Percentiles rank a stretch among this genome's conserved stretches.
Conservation (phyloP, 1,140 invertebrate genomes). For the Olivierus martensii region DNA sequence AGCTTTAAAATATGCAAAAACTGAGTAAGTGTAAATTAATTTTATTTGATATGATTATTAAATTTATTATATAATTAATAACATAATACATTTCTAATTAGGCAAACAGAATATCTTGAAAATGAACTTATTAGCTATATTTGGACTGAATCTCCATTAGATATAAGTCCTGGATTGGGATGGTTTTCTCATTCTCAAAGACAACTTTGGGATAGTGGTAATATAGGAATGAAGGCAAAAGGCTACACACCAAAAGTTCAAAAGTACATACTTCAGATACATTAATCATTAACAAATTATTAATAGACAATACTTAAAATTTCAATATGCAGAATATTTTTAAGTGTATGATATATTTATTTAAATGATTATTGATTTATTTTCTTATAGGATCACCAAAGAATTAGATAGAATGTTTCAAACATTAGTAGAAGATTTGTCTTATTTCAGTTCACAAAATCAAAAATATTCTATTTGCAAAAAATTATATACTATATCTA, state of each 20-base stretch:
- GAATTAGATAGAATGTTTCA: constrained; percentile 3
- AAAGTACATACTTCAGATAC: constrained; percentile 4
- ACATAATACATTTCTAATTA: too few relatives aligned
- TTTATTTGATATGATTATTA: too few relatives aligned
- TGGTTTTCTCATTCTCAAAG: constrained; percentile 9
- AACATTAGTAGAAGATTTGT: constrained; percentile 6
- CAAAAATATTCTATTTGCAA: too few relatives aligned
- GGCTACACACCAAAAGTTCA: constrained; percentile 15
- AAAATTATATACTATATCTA: too few relatives aligned
- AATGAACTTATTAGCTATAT: constrained; percentile 6
- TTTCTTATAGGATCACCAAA: constrained; percentile 3
- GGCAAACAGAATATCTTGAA: not conserved
- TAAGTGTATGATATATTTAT: too few relatives aligned
- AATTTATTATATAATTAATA: too few relatives aligned
- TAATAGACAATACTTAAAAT: too few relatives aligned
- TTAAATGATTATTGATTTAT: too few relatives aligned
- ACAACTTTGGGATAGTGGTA: constrained; percentile 9
- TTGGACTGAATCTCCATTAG: constrained; percentile 5
- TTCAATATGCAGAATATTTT: too few relatives aligned
- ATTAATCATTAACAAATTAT: too few relatives aligned
- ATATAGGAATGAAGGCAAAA: constrained; percentile 12
- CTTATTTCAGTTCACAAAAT: not conserved
- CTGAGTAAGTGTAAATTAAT: too few relatives aligned
- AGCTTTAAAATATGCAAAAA: not conserved
- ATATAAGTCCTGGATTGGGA: constrained; percentile 2